phyloP scores from a whole-genome alignment of 2,888 invertebrate species.

The Parasteatoda lunata region DNA sequence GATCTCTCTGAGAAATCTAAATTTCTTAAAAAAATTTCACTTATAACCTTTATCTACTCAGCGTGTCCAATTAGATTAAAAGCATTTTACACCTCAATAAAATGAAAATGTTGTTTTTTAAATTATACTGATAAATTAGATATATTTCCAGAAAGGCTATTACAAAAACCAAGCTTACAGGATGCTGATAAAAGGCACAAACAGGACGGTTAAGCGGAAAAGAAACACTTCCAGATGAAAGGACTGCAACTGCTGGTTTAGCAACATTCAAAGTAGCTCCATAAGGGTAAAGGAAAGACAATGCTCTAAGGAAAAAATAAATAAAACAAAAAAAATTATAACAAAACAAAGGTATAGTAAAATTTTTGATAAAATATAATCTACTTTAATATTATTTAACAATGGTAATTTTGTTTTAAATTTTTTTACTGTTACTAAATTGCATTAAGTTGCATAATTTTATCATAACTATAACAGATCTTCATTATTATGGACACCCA shows the following conservation, averaged over 20 bases:
- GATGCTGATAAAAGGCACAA: constrained; percentile 81
- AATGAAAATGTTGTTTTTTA: too few species aligned
- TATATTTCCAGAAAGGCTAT: too few species aligned
- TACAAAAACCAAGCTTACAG: constrained; percentile 71
- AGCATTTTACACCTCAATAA: too few species aligned
- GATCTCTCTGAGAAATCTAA: too few species aligned
- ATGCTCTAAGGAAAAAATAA: constrained; percentile 72
- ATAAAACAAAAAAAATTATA: background rate
- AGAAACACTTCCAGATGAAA: constrained; percentile 94
- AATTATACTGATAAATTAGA: too few species aligned
- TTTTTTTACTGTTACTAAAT: background rate
- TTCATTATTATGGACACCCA: too few species aligned
- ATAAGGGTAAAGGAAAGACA: constrained; percentile 83
- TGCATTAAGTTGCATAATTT: background rate
- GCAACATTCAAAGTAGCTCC: constrained; percentile 95
- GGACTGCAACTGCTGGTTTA: constrained; percentile 88
- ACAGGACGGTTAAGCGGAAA: constrained; percentile 95
- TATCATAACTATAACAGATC: too few species aligned
- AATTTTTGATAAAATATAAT: too few species aligned
- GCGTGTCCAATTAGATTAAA: too few species aligned
- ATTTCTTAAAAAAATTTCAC: too few species aligned
- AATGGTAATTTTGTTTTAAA: background rate
- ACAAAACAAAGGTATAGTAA: too few species aligned
- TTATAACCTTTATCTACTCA: too few species aligned
- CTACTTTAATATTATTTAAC: background rate